Percentiles rank a stretch among this genome's conserved stretches.
These are phyloP conservation scores for Andrena marginata DNA, from an alignment of 2,888 invertebrate genomes.

Conservation along the genomic window DNA sequence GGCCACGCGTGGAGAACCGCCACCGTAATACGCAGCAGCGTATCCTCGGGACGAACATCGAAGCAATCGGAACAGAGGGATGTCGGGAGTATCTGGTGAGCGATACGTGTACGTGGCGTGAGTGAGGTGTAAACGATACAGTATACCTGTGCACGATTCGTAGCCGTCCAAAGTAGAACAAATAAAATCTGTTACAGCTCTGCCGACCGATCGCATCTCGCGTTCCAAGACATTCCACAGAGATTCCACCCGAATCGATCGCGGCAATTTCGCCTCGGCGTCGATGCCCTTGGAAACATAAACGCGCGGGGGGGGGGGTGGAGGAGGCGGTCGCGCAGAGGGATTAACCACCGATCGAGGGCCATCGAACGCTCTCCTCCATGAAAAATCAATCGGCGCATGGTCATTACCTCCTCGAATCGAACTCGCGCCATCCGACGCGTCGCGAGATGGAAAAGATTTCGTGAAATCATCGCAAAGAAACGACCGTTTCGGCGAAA, in stretches of 20 bases:
- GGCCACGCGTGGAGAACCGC: background rate
- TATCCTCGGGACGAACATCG: constrained; percentile 46
- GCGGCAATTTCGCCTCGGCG: background rate
- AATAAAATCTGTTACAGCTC: constrained; percentile 74
- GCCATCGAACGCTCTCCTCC: background rate
- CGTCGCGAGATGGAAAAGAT: background rate
- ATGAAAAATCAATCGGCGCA: background rate
- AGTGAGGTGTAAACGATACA: constrained; percentile 69
- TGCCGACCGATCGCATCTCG: constrained; percentile 70
- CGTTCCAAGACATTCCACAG: background rate
- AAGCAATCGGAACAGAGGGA: constrained; percentile 42
- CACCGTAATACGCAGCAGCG: constrained; percentile 2
- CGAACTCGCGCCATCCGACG: background rate
- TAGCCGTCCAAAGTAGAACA: constrained; percentile 76
- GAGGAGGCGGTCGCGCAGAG: too few relatives aligned
- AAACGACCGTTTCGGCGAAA: constrained; percentile 1
- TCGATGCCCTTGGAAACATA: background rate
- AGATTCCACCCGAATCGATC: background rate
- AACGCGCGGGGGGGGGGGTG: background rate
- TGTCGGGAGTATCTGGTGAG: constrained; percentile 51
- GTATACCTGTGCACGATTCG: constrained; percentile 75
- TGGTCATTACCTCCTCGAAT: background rate
- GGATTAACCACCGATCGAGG: too few relatives aligned
- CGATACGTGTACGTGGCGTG: constrained; percentile 67
- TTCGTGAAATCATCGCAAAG: background rate